A percentile compares a stretch with the other conserved stretches of the same genome.
Evolutionary conservation across 2,888 invertebrate genomes (phyloP).

Genomic region (Copidosoma aretas): DNA sequence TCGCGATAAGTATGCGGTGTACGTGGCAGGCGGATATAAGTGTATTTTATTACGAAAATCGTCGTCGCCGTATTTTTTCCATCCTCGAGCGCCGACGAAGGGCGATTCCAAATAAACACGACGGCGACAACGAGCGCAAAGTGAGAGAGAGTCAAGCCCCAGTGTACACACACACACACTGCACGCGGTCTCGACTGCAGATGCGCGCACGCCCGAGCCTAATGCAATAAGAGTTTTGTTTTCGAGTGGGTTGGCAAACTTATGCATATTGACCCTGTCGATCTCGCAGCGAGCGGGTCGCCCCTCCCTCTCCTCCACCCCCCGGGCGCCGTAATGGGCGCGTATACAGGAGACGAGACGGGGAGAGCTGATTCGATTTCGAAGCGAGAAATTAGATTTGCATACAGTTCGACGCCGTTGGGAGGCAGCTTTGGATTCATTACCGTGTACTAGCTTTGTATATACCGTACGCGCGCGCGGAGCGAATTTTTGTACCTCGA

Average conservation of each 20-base stretch:
- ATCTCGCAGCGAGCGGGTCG: slow-evolving; percentile 35
- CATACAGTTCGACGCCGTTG: slow-evolving; percentile 16
- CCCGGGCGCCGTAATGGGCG: slow-evolving; percentile 27
- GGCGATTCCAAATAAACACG: neutral
- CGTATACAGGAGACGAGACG: slow-evolving; percentile 40
- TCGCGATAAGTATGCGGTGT: neutral
- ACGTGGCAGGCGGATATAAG: too few relatives aligned
- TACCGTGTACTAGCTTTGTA: too few relatives aligned
- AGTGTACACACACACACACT: slow-evolving; percentile 41
- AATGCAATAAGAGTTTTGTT: slow-evolving; percentile 58
- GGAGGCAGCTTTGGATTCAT: neutral
- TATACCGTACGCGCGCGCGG: too few relatives aligned
- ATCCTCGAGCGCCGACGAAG: neutral
- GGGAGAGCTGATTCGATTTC: slow-evolving; percentile 49
- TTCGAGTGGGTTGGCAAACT: slow-evolving; percentile 57
- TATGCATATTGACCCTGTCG: slow-evolving; percentile 60
- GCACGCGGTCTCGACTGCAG: slow-evolving; percentile 48
- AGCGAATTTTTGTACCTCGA: too few relatives aligned
- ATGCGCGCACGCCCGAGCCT: slow-evolving; percentile 42
- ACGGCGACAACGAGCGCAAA: slow-evolving; percentile 42
- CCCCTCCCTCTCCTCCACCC: neutral
- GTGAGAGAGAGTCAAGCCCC: slow-evolving; percentile 44
- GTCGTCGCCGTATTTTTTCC: too few relatives aligned
- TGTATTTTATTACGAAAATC: too few relatives aligned
- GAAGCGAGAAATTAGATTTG: slow-evolving; percentile 31